Evolutionary conservation across 2,113 vertebrate genomes (phyloP).

Genomic region (Uria aalge): DNA sequence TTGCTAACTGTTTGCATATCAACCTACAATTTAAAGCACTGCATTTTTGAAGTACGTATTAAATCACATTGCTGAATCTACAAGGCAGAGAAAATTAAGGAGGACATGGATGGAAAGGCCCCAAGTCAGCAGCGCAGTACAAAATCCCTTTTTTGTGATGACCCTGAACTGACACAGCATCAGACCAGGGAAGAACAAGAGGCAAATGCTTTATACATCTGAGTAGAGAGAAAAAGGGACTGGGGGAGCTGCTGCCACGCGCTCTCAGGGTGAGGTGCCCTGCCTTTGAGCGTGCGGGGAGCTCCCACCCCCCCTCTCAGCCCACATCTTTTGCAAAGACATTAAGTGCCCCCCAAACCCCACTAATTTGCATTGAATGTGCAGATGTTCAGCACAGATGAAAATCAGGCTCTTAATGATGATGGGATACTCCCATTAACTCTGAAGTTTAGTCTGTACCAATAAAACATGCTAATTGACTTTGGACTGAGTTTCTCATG

Average conservation of each 20-base stretch:
- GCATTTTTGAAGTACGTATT: not conserved
- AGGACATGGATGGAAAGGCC: not conserved
- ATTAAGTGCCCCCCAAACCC: not conserved
- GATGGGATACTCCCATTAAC: not conserved
- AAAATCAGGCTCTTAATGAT: not conserved
- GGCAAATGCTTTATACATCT: not conserved
- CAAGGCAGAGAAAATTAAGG: not conserved
- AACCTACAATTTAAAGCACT: not conserved
- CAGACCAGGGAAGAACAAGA: not conserved
- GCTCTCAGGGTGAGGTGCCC: too few species aligned
- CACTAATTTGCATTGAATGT: not conserved
- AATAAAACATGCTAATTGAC: not conserved
- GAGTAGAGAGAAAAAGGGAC: not conserved
- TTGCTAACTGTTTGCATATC: not conserved
- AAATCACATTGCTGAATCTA: not conserved
- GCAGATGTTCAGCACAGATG: not conserved
- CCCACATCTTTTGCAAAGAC: not conserved
- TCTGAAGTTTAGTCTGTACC: not conserved
- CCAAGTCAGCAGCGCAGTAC: not conserved
- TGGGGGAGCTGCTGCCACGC: accelerated
- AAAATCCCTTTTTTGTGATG: not conserved
- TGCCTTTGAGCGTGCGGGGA: not conserved
- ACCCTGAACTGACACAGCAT: not conserved
- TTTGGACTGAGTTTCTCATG: not conserved
- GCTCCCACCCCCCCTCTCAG: accelerated